Percentiles rank a stretch among this genome's conserved stretches.
phyloP scores from a whole-genome alignment of 92 coral and sea anemone species.

The Scolanthus callimorphus region DNA sequence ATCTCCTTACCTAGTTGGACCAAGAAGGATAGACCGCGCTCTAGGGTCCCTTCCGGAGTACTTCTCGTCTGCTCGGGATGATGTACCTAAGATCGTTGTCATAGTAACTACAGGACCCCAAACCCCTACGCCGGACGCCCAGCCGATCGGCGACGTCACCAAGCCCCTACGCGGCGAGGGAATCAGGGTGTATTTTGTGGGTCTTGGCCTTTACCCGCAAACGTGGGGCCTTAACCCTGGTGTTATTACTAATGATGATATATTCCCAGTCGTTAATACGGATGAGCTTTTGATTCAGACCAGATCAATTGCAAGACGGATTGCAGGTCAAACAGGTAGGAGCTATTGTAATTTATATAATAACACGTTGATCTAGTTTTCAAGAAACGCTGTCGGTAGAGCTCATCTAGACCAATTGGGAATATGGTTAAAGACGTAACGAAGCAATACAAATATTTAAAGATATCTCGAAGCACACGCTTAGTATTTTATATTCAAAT shows the following conservation, averaged over 20 bases:
- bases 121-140: conserved; percentile 31
- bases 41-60: conserved; percentile 21
- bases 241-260: conserved; percentile 15
- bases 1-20: conserved; percentile 51
- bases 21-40: conserved; percentile 53
- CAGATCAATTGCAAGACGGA: conserved; percentile 34
- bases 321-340: conserved; percentile 21
- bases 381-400: too few species aligned
- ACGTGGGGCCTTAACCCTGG: conserved; percentile 13
- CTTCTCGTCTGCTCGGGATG: conserved; percentile 28
- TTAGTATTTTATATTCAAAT: too few species aligned
- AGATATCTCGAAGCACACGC: too few species aligned
- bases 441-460: too few species aligned
- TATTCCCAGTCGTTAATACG: conserved; percentile 17
- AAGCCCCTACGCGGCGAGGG: conserved; percentile 38
- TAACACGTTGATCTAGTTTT: too few species aligned
- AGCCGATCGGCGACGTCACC: conserved; percentile 37
- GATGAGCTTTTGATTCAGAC: conserved; percentile 19
- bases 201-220: conserved; percentile 46
- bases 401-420: too few species aligned
- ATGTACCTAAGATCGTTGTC: conserved; percentile 54
- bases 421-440: too few species aligned
- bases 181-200: conserved; percentile 52
- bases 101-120: conserved; percentile 72
- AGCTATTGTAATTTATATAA: background rate